Conservation (phyloP, 2,888 invertebrate species). For the Agrochola lychnidis region DNA sequence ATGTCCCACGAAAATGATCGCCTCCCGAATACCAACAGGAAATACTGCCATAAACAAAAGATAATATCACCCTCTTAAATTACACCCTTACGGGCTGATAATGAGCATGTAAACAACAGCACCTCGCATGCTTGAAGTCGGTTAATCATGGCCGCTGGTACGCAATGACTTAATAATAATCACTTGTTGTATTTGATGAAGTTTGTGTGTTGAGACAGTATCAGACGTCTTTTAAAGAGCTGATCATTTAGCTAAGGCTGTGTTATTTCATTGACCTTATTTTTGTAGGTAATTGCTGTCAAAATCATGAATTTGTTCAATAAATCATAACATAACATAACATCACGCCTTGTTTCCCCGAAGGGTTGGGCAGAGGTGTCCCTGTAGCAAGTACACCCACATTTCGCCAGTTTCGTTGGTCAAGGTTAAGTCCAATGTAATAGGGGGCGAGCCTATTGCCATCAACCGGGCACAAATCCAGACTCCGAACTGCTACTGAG, state of each 20-base stretch:
- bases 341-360: too few relatives aligned
- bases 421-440: too few relatives aligned
- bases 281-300: neutral
- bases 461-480: too few relatives aligned
- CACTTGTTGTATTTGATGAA: conserved; percentile 24
- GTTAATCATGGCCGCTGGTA: conserved; percentile 54
- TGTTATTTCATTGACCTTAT: neutral
- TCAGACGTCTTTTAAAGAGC: neutral
- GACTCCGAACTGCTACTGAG: too few relatives aligned
- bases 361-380: too few relatives aligned
- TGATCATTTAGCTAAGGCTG: neutral
- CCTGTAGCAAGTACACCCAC: too few relatives aligned
- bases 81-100: conserved; percentile 49
- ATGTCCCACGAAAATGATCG: conserved; percentile 20
- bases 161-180: conserved; percentile 62
- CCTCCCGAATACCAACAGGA: conserved; percentile 11
- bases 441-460: too few relatives aligned
- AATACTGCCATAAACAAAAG: conserved; percentile 39
- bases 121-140: conserved; percentile 61
- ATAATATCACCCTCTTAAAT: conserved; percentile 56
- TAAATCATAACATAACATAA: too few relatives aligned
- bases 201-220: neutral
- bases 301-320: too few relatives aligned
- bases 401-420: too few relatives aligned
- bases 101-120: conserved; percentile 57